Evolutionary conservation across 2,113 vertebrate species (phyloP), one percentile per base, ranked within the genome.

Genomic region (Perca flavescens): DNA sequence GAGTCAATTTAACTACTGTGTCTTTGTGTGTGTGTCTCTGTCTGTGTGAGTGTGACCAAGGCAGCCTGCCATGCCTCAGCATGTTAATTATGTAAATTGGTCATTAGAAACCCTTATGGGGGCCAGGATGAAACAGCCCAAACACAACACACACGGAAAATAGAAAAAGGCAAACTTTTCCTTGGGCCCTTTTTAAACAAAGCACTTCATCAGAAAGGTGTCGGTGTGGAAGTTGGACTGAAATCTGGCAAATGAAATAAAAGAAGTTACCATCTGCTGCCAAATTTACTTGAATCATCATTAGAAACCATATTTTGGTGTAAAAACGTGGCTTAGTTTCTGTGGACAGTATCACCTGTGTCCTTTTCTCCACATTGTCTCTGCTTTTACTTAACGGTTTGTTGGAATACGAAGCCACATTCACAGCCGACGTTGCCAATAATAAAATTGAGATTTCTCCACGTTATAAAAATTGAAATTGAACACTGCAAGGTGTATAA

Each of bases 21-120:
- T 62, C 46, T 65, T 62, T 77, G 72, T 77, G 66, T 82, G 75
- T 66, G 74, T 72, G 58, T 57, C 25, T 73, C 68, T 68, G 73
- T 76, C 57, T 36, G 49, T 69, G 80, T 70, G 72, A 67, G 70
- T 61, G 79, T 17, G 43, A 22, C 58, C 53, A 54, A 40, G 83
- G 88, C 91, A 88, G 74, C 54, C 72, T 84, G 86, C 87, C 86
- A 81, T 84, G 88, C 73, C 79, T 80, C 82, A 81, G 83, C 71
- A 52, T 91, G 86, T 91, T 93, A 93, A 93, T 92, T 91, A 93
- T 92, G 91, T 85, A 92, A 93, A 92, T 92, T 93, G 88, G 79
- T 90, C 88, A 90, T 93, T 92, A 91, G 75, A 75, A 88, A 80
- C 71, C 80, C 84, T 82, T 80, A 70, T 79, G 82, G 82, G 66